phyloP scores from a whole-genome alignment of 2,113 vertebrate species.

The Dissostichus mawsoni region DNA sequence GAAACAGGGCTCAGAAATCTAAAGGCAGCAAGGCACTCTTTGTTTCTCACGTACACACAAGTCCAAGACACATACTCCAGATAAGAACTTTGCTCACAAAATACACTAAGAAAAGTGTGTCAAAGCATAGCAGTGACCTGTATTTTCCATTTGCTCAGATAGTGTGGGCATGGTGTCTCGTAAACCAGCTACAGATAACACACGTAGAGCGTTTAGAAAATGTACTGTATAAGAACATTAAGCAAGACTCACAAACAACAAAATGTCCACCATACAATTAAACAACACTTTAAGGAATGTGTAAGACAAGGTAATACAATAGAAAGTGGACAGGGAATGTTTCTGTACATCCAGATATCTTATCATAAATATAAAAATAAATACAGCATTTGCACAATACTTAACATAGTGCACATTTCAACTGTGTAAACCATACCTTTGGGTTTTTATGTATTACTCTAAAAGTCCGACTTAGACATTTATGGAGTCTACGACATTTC shows the following conservation, averaged over 20 bases:
- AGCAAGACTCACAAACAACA: constrained; percentile 3
- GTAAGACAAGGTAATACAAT: constrained; percentile 1
- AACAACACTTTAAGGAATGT: constrained; percentile 21
- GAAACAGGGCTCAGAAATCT: background rate
- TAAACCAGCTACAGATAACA: background rate
- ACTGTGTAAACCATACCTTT: constrained; percentile 10
- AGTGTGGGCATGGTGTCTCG: background rate
- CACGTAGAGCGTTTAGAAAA: background rate
- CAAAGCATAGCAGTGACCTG: background rate
- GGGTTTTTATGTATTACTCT: background rate
- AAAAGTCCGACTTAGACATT: background rate
- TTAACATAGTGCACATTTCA: constrained; percentile 25
- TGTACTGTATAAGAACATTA: background rate
- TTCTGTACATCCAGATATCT: constrained; percentile 36
- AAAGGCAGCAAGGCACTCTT: background rate
- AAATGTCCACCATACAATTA: background rate
- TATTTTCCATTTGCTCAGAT: background rate
- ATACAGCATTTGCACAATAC: constrained; percentile 51
- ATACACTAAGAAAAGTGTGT: background rate
- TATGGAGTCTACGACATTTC: constrained; percentile 12
- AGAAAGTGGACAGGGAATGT: background rate
- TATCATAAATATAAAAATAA: constrained; percentile 77
- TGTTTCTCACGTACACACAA: background rate
- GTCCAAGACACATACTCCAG: background rate
- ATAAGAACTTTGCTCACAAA: constrained; percentile 8